Base-by-base conservation (phyloP, 2,113 vertebrate species). In the Myxocyprinus asiaticus region DNA sequence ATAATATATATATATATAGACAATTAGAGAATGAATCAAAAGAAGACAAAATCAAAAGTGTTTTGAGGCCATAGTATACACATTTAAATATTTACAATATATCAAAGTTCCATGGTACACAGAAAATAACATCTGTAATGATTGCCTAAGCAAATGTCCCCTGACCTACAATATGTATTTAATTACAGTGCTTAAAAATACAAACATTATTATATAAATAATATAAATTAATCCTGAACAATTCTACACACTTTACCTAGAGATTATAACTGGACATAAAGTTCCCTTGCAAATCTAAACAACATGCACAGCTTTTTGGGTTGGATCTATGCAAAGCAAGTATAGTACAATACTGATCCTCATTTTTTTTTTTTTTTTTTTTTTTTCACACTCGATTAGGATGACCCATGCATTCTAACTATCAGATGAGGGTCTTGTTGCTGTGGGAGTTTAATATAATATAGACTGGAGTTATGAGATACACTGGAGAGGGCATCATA, bases 121-220 rank as follows among this genome's bases (percentile, higher is more conserved):
- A 67, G 22, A 33, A 33, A 33, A 33, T 33, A 0, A 7, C 12
- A 17, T 33, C 15, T 42, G 44, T 22, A 67, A 50, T 50, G 53
- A 59, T 59, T 72, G 69, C 69, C 44, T 17, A 47, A 59, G 55
- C 42, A 72, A 45, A 45, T 6, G 15, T 47, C n/a, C n/a, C 42
- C 42, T 47, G n/a, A 45, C n/a, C n/a, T 11, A 71, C 7, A 15
- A n/a, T 4, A n/a, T 42, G 1, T 6, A 72, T 72, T 72, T 7
- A 58, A 58, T 11, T 33, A 33, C 53, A 56, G 12, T 56, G 17
- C 50, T 71, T 71, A 6, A 71, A 15, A 58, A 45, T 61, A 15
- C 15, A 63, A 63, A 42, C 17, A 42, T 63, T 9, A 17, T 42
- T n/a, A 58, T 58, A 58, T 55, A 5, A 58, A 58, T 14, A 58